Evolutionary conservation across 2,888 invertebrate species (phyloP).

Genomic region (Xestia ashworthii): DNA sequence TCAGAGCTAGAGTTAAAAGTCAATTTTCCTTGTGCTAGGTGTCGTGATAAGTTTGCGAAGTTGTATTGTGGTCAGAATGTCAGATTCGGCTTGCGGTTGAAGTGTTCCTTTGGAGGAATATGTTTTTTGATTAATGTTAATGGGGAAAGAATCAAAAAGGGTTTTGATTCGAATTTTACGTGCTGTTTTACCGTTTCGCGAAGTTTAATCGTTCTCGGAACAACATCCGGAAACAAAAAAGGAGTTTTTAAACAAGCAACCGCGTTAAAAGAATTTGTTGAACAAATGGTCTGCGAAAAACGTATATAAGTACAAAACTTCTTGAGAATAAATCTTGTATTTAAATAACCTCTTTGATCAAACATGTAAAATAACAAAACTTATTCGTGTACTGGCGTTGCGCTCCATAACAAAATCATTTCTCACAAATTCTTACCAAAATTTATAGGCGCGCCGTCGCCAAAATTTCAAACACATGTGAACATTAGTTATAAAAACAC

Average conservation of each 20-base stretch:
- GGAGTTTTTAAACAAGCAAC: conserved; percentile 26
- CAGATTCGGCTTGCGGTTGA: conserved; percentile 63
- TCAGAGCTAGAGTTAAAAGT: conserved; percentile 31
- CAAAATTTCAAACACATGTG: conserved; percentile 51
- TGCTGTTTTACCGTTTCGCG: conserved; percentile 28
- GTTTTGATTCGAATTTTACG: conserved; percentile 19
- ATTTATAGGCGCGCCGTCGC: conserved; percentile 51
- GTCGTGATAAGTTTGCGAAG: conserved; percentile 48
- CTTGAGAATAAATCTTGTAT: conserved; percentile 26
- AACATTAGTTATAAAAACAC: conserved; percentile 47
- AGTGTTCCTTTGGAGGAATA: conserved; percentile 55
- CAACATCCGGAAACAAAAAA: conserved; percentile 16
- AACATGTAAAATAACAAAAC: conserved; percentile 35
- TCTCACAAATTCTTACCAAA: conserved; percentile 50
- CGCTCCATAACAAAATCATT: conserved; percentile 42
- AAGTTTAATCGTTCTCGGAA: conserved; percentile 17
- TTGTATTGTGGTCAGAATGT: conserved; percentile 61
- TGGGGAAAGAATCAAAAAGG: conserved; percentile 41
- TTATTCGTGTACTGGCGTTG: conserved; percentile 38
- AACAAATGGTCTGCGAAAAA: conserved; percentile 10
- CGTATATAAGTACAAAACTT: conserved; percentile 18
- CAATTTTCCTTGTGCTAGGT: conserved; percentile 35
- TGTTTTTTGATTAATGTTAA: conserved; percentile 61
- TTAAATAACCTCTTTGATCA: conserved; percentile 40
- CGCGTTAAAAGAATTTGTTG: conserved; percentile 14